Conservation (phyloP, 1,140 invertebrate species). For the Gryon sp. region DNA sequence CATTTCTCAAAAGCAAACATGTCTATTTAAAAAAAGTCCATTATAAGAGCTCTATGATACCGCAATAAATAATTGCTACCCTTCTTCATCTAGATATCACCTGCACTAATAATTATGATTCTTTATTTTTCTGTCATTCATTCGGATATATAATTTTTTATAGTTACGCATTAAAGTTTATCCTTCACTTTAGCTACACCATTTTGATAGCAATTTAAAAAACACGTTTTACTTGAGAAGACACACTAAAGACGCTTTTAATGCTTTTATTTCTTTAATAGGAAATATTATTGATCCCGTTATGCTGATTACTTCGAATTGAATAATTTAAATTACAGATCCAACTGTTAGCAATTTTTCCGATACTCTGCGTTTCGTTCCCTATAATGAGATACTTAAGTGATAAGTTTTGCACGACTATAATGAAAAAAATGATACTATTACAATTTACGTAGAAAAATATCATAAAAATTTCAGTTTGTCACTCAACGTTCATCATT, state of each 20-base stretch:
- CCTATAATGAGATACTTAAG: constrained; percentile 3
- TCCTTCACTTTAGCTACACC: constrained; percentile 10
- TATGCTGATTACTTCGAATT: constrained; percentile 13
- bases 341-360: constrained; percentile 1
- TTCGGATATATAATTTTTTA: constrained; percentile 9
- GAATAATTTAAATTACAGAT: constrained; percentile 28
- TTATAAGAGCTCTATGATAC: too few species aligned
- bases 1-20: too few species aligned
- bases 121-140: constrained; percentile 15
- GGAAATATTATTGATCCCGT: constrained; percentile 14
- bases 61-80: too few species aligned
- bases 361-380: neutral
- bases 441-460: neutral
- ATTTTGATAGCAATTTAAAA: constrained; percentile 5
- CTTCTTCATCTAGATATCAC: too few species aligned
- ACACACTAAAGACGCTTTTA: neutral
- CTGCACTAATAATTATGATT: constrained; percentile 10
- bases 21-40: too few species aligned
- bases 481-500: neutral
- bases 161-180: constrained; percentile 17
- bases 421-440: neutral
- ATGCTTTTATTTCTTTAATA: constrained; percentile 2
- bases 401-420: constrained; percentile 5
- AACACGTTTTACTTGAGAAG: constrained; percentile 6
- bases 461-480: constrained; percentile 3